Evolutionary conservation across 2,797 vertebrate genomes (phyloP).

Genomic region (Pyrocephalus nanus): DNA sequence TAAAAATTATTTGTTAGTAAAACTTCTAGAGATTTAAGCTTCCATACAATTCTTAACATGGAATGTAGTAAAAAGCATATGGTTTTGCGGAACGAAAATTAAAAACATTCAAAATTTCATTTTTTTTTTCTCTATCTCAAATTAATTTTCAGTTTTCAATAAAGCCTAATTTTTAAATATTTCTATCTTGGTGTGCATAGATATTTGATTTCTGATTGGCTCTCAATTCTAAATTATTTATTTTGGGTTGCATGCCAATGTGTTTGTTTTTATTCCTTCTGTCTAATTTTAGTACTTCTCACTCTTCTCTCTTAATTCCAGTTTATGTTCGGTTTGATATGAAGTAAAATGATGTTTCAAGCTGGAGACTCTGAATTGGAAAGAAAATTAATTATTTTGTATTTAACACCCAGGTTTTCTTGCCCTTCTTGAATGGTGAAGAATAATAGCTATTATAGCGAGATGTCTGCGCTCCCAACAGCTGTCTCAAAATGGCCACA

Average conservation of each 20-base stretch:
- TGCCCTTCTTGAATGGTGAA: not conserved
- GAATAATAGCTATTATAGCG: not conserved
- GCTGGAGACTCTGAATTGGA: not conserved
- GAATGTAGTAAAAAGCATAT: not conserved
- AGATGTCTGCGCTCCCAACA: accelerated
- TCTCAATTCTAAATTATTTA: not conserved
- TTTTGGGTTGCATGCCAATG: not conserved
- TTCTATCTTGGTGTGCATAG: not conserved
- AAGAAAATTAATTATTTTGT: not conserved
- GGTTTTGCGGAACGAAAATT: not conserved
- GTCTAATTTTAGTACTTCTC: not conserved
- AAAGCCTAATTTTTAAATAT: not conserved
- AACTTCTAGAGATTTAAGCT: not conserved
- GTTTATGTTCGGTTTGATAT: not conserved
- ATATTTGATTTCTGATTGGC: not conserved
- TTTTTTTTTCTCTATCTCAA: not conserved
- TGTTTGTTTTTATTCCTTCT: not conserved
- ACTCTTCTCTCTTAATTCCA: not conserved
- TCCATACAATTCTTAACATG: not conserved
- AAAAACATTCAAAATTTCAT: not conserved
- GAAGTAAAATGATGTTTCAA: not conserved
- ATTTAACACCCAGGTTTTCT: not conserved
- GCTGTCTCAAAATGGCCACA: not conserved
- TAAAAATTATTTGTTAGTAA: not conserved
- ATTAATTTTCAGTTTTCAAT: not conserved